phyloP scores from a whole-genome alignment of 2,888 invertebrate genomes.

The Vannuccia rotundouncinata region DNA sequence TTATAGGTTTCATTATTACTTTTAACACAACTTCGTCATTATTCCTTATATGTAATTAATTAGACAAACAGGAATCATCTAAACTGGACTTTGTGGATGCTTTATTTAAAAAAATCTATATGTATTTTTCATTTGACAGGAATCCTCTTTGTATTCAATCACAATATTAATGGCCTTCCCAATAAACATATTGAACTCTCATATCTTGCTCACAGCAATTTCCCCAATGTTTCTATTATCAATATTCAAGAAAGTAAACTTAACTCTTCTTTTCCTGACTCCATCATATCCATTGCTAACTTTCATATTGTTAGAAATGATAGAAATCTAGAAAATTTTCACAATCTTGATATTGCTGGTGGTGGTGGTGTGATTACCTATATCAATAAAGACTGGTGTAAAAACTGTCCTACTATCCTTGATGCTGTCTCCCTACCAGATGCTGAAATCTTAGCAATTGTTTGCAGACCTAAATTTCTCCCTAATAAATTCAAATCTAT shows the following conservation, averaged over 20 bases:
- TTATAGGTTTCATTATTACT: too few species aligned
- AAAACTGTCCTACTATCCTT: constrained; percentile 26
- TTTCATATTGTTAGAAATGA: constrained; percentile 26
- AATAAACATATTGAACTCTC: background rate
- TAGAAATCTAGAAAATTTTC: constrained; percentile 26
- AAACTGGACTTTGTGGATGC: too few species aligned
- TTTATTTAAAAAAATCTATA: too few species aligned
- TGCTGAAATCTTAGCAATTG: constrained; percentile 26
- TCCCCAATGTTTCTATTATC: constrained; percentile 17
- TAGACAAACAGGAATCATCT: too few species aligned
- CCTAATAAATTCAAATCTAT: constrained; percentile 26
- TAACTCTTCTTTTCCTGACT: constrained; percentile 23
- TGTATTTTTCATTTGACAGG: too few species aligned
- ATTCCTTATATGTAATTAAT: too few species aligned
- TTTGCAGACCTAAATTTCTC: constrained; percentile 26
- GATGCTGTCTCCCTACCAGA: constrained; percentile 26
- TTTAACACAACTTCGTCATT: too few species aligned
- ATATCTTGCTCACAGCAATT: background rate
- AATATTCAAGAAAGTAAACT: constrained; percentile 26
- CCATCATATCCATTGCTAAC: constrained; percentile 26
- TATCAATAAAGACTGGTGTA: constrained; percentile 26
- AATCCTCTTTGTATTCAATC: too few species aligned
- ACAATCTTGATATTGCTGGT: constrained; percentile 23
- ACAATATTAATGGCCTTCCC: background rate
- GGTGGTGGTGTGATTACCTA: constrained; percentile 26